Evolutionary conservation across 2,888 invertebrate genomes (phyloP), one percentile per base, ranked within the genome.

Genomic region (Lamellibrachia satsuma): DNA sequence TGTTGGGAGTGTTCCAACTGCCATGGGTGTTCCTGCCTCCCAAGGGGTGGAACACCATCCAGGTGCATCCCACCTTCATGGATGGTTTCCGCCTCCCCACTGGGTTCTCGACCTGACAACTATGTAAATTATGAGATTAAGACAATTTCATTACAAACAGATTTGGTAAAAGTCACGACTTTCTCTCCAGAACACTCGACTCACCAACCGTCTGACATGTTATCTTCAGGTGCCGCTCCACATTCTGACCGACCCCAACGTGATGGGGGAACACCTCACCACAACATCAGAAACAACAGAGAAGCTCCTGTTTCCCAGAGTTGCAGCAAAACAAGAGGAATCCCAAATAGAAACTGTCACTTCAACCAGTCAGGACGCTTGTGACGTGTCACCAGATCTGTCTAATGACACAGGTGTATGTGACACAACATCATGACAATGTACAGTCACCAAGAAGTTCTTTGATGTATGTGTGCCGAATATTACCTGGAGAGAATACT

Each of bases 191-290:
- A 11, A 75, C 22, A 75, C 22, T 2, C 22, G 9, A n/a, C 22
- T 91, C 9, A 52, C 4, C 39, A 51, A 57, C 3, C n/a, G 55
- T 15, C 90, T 6, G 92, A 52, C 93, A 52, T 93, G 93, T 94
- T 75, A 93, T 93, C 94, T 95, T 27, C 95, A 97, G 97, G 97
- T 97, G 57, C 97, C 98, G 22, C 96, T 97, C 52, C 96, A 97
- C 55, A 96, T 97, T 92, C 97, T 98, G 95, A 97, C 97, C 91
- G 97, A 97, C 95, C 98, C 98, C 6, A 98, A 97, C 96, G 97
- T 97, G 95, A 97, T 98, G 94, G 97, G 97, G 91, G 97, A 97
- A 55, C 97, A 97, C 96, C 96, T 98, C 95, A 97, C 98, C 0
- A 95, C 98, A 15, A 97, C 97, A 92, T 96, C 97, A 93, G 96